phyloP scores from a whole-genome alignment of 2,113 vertebrate genomes.

The Gallinago paraguaiae region DNA sequence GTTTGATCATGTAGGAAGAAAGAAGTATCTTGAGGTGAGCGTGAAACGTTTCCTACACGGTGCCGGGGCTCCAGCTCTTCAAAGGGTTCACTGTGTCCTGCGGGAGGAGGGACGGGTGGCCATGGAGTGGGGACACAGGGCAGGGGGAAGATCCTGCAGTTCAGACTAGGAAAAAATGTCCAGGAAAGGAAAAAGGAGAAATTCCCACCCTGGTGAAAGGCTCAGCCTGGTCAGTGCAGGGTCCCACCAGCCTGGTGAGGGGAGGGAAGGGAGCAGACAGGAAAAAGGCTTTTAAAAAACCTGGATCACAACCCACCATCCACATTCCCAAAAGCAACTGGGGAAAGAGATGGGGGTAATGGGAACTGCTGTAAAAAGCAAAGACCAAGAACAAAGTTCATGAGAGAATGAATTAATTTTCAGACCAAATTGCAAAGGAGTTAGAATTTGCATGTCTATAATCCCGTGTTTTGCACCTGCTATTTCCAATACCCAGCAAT shows the following conservation, averaged over 20 bases:
- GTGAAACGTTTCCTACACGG: accelerated
- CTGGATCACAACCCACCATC: neutral
- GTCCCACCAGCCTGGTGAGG: too few relatives aligned
- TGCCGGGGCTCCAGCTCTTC: accelerated
- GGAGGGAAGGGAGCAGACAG: too few relatives aligned
- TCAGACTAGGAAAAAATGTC: neutral
- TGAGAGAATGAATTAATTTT: accelerated
- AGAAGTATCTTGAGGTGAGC: neutral
- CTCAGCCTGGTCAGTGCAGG: too few relatives aligned
- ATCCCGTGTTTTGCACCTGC: accelerated
- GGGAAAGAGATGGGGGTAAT: neutral
- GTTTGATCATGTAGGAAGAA: neutral
- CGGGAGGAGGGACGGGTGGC: neutral
- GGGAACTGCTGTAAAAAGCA: neutral
- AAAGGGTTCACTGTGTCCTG: accelerated
- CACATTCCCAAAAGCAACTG: neutral
- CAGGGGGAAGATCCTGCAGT: accelerated
- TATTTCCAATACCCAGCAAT: neutral
- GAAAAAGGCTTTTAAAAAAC: neutral
- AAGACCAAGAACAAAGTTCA: neutral
- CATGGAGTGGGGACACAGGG: neutral
- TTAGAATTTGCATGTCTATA: accelerated
- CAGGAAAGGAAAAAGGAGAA: neutral
- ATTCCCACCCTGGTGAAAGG: neutral
- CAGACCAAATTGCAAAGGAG: neutral